phyloP scores from a whole-genome alignment of 2,888 invertebrate genomes.

The Troides aeacus region DNA sequence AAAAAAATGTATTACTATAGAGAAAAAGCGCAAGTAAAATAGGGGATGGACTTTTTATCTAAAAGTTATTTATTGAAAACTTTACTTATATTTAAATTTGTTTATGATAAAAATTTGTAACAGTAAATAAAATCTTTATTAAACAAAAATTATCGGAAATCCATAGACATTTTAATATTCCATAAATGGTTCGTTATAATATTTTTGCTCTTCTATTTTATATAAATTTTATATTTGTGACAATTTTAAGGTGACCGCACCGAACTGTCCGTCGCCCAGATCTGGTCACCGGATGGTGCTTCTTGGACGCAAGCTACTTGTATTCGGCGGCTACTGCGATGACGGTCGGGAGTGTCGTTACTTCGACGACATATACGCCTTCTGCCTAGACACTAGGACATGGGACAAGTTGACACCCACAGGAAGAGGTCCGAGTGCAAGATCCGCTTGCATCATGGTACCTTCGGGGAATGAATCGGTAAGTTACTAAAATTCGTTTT shows the following conservation, averaged over 20 bases:
- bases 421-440: slow-evolving; percentile 85
- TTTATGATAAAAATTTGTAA: too few species aligned
- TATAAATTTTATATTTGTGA: too few species aligned
- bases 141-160: too few species aligned
- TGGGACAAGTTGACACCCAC: slow-evolving; percentile 87
- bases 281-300: slow-evolving; percentile 92
- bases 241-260: slow-evolving; percentile 48
- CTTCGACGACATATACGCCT: slow-evolving; percentile 91
- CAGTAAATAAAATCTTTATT: too few species aligned
- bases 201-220: too few species aligned
- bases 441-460: slow-evolving; percentile 90
- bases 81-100: too few species aligned
- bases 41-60: too few species aligned
- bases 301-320: slow-evolving; percentile 86
- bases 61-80: too few species aligned
- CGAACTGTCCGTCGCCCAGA: slow-evolving; percentile 87
- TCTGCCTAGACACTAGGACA: slow-evolving; percentile 87
- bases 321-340: slow-evolving; percentile 96
- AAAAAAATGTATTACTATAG: too few species aligned
- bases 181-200: too few species aligned
- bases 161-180: too few species aligned
- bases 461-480: slow-evolving; percentile 73
- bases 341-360: slow-evolving; percentile 92
- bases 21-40: too few species aligned
- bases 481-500: slow-evolving; percentile 34